Evolutionary conservation across 1,140 invertebrate genomes (phyloP), one percentile per base, ranked within the genome.

Genomic region (Oryzaephilus surinamensis): DNA sequence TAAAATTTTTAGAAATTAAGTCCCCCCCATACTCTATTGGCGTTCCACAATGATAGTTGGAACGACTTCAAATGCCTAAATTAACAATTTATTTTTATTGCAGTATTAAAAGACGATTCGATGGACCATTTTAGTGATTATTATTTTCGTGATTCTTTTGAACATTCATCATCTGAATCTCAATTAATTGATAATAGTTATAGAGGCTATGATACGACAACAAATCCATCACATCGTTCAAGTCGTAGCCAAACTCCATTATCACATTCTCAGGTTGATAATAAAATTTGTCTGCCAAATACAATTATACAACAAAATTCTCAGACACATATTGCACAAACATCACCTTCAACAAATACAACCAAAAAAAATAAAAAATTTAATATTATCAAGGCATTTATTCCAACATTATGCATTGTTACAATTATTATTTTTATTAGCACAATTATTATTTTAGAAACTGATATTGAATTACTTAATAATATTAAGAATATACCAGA

Each of bases 141-240:
- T 56, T 76, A 75, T 55, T 76, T 77, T 54, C 73, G 81, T 6
- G 81, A 84, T 52, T 81, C 79, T 14, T 79, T 80, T 55, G 79
- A 84, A 47, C 80, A 84, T 55, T 85, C 81, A 21, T 84, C 80
- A 11, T 77, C 77, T 7, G 79, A 80, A 59, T 79, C 77, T 30
- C 78, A 77, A 43, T 60, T 77, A 29, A 60, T 78, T 43, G 71
- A 74, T 39, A 59, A 50, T 32, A 26, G 57, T 66, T 32, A 63
- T 61, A 33, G 66, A 58, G 45, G 54, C 57, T 48, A 66, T 57
- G 47, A 68, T 51, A 66, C n/a, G n/a, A n/a, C 64, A 16, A 67
- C 65, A 19, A 66, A 53, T 59, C 68, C 54, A 50, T 67, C 50
- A 60, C 67, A 46, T 69, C 68, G 46, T 63, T 77, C 52, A 60